phyloP scores from a whole-genome alignment of 2,888 invertebrate genomes.

The Tuberolachnus salignus region DNA sequence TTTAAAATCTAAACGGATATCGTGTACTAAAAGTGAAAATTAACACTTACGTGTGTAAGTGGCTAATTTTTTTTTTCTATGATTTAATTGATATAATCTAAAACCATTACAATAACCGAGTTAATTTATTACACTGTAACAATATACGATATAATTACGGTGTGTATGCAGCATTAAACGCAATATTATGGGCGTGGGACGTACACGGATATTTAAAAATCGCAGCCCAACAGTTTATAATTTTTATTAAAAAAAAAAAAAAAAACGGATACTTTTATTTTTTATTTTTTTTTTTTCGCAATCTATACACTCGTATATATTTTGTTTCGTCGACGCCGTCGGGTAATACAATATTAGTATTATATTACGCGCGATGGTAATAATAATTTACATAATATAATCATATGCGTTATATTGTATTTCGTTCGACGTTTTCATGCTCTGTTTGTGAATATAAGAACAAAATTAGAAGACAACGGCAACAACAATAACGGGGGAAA shows the following conservation, averaged over 20 bases:
- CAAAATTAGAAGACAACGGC: not conserved
- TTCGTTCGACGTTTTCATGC: not conserved
- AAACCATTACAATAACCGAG: not conserved
- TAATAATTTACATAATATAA: constrained; percentile 17
- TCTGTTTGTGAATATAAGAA: constrained; percentile 22
- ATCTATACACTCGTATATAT: no score
- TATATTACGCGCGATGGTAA: not conserved
- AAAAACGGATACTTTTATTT: no score
- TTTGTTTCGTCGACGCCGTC: constrained; percentile 9
- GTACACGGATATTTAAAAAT: no score
- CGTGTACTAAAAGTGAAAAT: not conserved
- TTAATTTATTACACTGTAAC: not conserved
- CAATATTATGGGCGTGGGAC: not conserved
- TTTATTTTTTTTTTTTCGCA: not conserved
- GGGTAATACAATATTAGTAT: not conserved
- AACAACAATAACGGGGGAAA: no score
- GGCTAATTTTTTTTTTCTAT: no score
- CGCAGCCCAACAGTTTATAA: constrained; percentile 2
- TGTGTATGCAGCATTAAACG: not conserved
- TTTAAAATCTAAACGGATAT: not conserved
- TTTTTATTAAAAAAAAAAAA: constrained; percentile 6
- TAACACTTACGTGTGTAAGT: no score
- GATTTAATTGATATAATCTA: not conserved
- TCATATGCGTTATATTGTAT: not conserved
- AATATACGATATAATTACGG: constrained; percentile 4